Evolutionary conservation across 1,140 invertebrate genomes (phyloP).

Genomic region (Doryteuthis pealeii): DNA sequence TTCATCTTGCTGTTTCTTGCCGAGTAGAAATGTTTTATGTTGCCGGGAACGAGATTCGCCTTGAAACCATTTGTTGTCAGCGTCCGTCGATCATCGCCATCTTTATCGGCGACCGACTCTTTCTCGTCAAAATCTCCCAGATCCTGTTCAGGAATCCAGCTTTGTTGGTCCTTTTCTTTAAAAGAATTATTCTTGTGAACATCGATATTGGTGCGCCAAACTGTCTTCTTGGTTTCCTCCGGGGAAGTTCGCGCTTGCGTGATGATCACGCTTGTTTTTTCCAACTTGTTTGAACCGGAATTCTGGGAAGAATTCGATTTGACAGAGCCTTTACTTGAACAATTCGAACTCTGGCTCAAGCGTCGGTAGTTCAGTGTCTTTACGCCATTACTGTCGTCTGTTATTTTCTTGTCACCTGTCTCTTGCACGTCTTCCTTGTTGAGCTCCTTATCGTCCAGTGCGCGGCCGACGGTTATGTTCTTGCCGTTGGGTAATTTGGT

Average conservation of each 20-base stretch:
- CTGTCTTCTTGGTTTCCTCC: neutral
- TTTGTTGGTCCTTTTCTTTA: neutral
- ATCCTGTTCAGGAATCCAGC: neutral
- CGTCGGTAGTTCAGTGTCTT: too few species aligned
- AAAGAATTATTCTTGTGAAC: neutral
- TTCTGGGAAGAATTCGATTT: neutral
- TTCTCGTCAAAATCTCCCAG: neutral
- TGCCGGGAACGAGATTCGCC: neutral
- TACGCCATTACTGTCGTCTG: too few species aligned
- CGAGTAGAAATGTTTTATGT: neutral
- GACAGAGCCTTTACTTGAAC: neutral
- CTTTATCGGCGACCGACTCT: neutral
- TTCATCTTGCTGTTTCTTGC: neutral
- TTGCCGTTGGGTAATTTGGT: neutral
- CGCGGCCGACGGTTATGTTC: neutral
- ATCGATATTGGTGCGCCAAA: neutral
- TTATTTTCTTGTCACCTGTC: neutral
- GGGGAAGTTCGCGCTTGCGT: neutral
- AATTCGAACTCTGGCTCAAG: neutral
- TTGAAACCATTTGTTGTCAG: neutral
- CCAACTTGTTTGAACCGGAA: neutral
- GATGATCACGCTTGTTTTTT: neutral
- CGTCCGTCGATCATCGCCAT: neutral
- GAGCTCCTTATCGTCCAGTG: neutral
- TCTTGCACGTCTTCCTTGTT: neutral